These are phyloP conservation scores for Caenorhabditis briggsae DNA, from an alignment of 1,140 invertebrate genomes.

Conservation along the genomic window DNA sequence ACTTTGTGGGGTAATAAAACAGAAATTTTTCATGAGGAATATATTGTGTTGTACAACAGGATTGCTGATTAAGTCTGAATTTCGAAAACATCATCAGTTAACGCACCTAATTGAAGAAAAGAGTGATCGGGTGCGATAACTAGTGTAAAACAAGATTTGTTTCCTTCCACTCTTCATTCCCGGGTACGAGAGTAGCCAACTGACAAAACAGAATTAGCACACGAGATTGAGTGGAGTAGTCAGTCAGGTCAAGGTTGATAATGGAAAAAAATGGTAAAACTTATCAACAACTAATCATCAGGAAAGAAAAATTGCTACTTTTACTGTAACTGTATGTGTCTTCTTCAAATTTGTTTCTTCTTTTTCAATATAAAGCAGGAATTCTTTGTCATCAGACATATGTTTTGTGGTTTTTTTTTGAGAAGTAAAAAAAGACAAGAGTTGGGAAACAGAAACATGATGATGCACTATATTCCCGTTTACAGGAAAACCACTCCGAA, in stretches of 20 bases:
- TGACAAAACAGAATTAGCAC: constrained; percentile 49
- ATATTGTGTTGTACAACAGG: too few species aligned
- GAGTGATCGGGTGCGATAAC: constrained; percentile 50
- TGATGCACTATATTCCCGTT: constrained; percentile 27
- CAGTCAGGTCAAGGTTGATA: constrained; percentile 47
- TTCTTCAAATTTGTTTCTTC: too few species aligned
- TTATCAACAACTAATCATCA: constrained; percentile 37
- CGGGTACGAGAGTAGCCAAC: constrained; percentile 7
- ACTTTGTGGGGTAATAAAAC: too few species aligned
- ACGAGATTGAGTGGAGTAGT: background rate
- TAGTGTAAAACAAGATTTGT: constrained; percentile 52
- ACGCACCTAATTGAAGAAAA: constrained; percentile 32
- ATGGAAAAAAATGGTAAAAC: constrained; percentile 21
- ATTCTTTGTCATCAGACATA: constrained; percentile 20
- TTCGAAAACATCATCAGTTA: constrained; percentile 36
- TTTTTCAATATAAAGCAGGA: background rate
- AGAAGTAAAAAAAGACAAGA: background rate
- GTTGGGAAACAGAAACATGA: background rate
- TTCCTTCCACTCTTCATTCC: constrained; percentile 1
- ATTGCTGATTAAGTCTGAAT: background rate
- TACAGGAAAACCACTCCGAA: background rate
- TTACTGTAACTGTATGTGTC: background rate
- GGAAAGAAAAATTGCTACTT: constrained; percentile 28
- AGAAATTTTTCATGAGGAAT: too few species aligned
- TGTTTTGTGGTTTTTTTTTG: background rate